Percentiles rank a stretch among this genome's conserved stretches.
Conservation (phyloP, 2,888 invertebrate genomes). For the Chymomyza fuscimana region DNA sequence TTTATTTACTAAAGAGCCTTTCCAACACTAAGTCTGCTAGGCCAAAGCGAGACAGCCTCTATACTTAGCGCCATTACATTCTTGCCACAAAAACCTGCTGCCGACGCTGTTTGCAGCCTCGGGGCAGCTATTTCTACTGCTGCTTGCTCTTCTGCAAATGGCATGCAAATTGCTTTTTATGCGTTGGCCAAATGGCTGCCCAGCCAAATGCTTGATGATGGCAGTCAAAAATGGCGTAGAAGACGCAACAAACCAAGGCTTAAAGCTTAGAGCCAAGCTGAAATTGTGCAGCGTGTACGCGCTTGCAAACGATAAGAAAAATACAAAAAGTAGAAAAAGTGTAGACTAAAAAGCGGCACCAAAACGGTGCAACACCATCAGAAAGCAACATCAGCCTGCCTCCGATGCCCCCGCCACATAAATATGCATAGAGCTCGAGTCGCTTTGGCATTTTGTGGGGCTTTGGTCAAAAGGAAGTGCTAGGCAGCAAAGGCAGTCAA, state of each 20-base stretch:
- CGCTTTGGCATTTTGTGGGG: slow-evolving; percentile 38
- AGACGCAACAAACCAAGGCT: slow-evolving; percentile 27
- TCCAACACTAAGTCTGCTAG: too few species aligned
- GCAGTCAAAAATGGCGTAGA: slow-evolving; percentile 71
- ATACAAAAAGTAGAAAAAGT: neutral
- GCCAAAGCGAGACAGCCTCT: slow-evolving; percentile 45
- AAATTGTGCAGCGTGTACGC: slow-evolving; percentile 39
- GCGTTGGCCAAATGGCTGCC: slow-evolving; percentile 47
- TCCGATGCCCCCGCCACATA: slow-evolving; percentile 42
- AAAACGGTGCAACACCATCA: slow-evolving; percentile 19
- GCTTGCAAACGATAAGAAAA: slow-evolving; percentile 53
- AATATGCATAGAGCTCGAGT: slow-evolving; percentile 63
- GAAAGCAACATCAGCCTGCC: slow-evolving; percentile 1
- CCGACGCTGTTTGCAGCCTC: neutral
- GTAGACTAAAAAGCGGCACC: slow-evolving; percentile 29
- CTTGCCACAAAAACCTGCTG: slow-evolving; percentile 63
- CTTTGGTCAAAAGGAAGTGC: slow-evolving; percentile 53
- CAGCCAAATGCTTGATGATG: slow-evolving; percentile 67
- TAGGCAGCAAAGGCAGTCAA: slow-evolving; percentile 21
- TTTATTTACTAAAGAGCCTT: too few species aligned
- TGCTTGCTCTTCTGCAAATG: slow-evolving; percentile 59
- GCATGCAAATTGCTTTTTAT: slow-evolving; percentile 74
- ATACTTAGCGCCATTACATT: slow-evolving; percentile 67
- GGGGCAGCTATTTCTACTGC: slow-evolving; percentile 9
- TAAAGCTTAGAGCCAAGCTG: neutral